Evolutionary conservation across 2,888 invertebrate genomes (phyloP).

Genomic region (Germaria angustata): DNA sequence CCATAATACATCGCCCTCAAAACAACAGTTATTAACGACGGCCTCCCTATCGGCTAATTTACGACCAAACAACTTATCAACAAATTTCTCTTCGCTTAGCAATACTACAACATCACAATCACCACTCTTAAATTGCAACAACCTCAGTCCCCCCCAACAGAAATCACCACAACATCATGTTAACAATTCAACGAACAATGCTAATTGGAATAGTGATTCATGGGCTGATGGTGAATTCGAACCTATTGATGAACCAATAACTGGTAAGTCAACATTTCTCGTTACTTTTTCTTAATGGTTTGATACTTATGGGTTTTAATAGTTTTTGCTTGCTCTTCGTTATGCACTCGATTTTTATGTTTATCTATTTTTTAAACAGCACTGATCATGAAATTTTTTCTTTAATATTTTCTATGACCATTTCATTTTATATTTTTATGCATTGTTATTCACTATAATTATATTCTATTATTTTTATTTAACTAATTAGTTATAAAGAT

Average conservation of each 20-base stretch:
- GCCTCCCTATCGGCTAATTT: conserved; percentile 66
- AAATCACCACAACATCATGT: conserved; percentile 73
- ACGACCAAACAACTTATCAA: conserved; percentile 78
- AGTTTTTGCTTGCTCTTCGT: not conserved
- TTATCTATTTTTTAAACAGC: not conserved
- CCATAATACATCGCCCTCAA: conserved; percentile 74
- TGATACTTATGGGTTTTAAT: not conserved
- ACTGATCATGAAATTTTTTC: conserved; percentile 18
- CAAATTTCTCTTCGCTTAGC: conserved; percentile 68
- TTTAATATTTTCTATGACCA: too few species aligned
- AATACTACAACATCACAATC: conserved; percentile 72
- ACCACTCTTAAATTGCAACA: conserved; percentile 78
- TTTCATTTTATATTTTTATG: too few species aligned
- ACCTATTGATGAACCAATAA: conserved; percentile 85
- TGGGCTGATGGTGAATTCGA: conserved; percentile 93
- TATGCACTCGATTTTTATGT: not conserved
- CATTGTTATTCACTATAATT: too few species aligned
- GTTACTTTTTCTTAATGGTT: not conserved
- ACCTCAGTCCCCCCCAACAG: conserved; percentile 75
- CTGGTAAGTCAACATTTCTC: conserved; percentile 78
- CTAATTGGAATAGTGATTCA: conserved; percentile 81
- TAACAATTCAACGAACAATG: conserved; percentile 77
- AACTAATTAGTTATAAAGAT: too few species aligned
- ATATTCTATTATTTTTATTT: too few species aligned
- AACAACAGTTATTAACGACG: conserved; percentile 65